Evolutionary conservation across 1,140 invertebrate genomes (phyloP).

Genomic region (Drosophila punjabiensis): DNA sequence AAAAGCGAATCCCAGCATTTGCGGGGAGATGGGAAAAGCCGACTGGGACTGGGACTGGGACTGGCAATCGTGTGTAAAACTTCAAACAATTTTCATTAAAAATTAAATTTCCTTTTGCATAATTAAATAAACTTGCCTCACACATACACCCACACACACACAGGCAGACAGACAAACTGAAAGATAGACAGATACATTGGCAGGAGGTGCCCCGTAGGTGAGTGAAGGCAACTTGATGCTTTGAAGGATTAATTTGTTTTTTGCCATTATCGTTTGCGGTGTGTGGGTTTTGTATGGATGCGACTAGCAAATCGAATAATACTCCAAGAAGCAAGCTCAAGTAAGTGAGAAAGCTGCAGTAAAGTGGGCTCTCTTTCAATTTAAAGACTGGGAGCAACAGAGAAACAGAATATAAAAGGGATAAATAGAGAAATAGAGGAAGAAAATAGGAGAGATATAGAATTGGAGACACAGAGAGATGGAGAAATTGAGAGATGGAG

Average conservation of each 20-base stretch:
- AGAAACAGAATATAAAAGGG: neutral
- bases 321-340: neutral
- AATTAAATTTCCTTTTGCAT: constrained; percentile 52
- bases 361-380: too few relatives aligned
- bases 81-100: constrained; percentile 63
- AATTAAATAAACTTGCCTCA: constrained; percentile 52
- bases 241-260: constrained; percentile 35
- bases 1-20: constrained; percentile 9
- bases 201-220: neutral
- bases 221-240: constrained; percentile 4
- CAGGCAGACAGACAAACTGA: neutral
- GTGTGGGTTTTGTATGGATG: neutral
- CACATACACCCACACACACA: neutral
- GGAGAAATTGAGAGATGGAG: neutral
- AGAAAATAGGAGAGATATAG: neutral
- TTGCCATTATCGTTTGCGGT: constrained; percentile 4
- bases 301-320: constrained; percentile 22
- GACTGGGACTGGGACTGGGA: neutral
- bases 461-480: neutral
- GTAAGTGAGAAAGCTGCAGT: neutral
- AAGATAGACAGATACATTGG: too few relatives aligned
- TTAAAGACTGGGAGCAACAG: neutral
- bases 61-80: constrained; percentile 40
- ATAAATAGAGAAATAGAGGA: neutral
- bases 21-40: neutral